Base-by-base conservation (phyloP, 2,797 vertebrate genomes). In the Neosilurus hyrtlii region DNA sequence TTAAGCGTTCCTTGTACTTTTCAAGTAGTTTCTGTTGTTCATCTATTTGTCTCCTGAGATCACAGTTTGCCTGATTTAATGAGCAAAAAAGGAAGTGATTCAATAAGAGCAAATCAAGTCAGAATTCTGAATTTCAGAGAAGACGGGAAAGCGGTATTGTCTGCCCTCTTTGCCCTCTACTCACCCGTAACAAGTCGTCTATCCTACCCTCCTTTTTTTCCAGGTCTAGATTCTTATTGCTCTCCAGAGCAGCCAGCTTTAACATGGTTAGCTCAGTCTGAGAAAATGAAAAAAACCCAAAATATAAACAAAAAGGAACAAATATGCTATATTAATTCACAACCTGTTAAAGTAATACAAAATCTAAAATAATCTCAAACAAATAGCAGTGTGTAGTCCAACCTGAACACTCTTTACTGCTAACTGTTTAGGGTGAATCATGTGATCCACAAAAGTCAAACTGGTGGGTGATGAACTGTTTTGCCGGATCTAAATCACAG, bases 21-120 rank as follows among this genome's bases (percentile, higher is more conserved):
- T 99, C 98, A 96, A 99, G 97, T 95, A 99, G 93, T 93, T 99
- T 99, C 94, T 99, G 98, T 94, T 99, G 98, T 94, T 99, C 98
- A 86, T 99, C 98, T 95, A 99, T 97, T 92, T 99, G 98, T 94
- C 97, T 95, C 94, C 98, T 96, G 94, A 99, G 96, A 95, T 99
- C 98, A 96, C 98, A 99, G 93, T 99, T 99, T 92, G 97, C 96
- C 98, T 99, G 85, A 30, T 18, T 85, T 88, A 80, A 79, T 84
- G 70, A 83, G 72, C 57, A 54, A 52, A 76, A 66, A 0, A 66
- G 63, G 24, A 30, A 77, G 67, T 56, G 30, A 65, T 54, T 75
- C 24, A 37, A 62, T n/a, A 20, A 18, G 52, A 35, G 6, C 7
- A 12, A 54, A 56, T 20, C 51, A 16, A 43, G n/a, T 24, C 26